These are phyloP conservation scores for Fringilla coelebs DNA, from an alignment of 2,797 vertebrate species.

Conservation along the genomic window DNA sequence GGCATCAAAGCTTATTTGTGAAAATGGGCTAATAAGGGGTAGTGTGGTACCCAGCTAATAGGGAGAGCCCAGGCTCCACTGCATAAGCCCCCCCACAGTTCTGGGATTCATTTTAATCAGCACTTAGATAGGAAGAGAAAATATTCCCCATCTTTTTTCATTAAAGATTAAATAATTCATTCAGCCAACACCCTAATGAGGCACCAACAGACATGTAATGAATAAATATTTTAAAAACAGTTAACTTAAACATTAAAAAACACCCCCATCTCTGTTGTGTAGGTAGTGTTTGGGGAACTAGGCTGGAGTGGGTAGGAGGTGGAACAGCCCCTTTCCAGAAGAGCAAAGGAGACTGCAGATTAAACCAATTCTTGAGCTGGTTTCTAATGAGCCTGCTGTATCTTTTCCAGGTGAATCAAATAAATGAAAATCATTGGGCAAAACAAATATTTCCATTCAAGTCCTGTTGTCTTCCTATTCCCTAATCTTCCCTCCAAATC, in stretches of 20 bases:
- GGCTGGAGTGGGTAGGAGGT: neutral
- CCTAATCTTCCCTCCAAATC: neutral
- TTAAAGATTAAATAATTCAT: neutral
- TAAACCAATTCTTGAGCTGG: neutral
- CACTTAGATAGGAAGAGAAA: neutral
- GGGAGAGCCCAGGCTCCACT: neutral
- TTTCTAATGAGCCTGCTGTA: neutral
- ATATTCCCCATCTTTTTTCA: neutral
- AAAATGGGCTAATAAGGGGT: neutral
- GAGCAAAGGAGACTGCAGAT: neutral
- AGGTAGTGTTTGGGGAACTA: neutral
- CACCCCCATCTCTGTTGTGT: neutral
- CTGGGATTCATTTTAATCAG: neutral
- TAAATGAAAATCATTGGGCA: neutral
- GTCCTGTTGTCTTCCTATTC: neutral
- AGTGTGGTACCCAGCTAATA: neutral
- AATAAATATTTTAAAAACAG: neutral
- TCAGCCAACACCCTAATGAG: neutral
- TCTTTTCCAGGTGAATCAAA: neutral
- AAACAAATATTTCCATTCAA: neutral
- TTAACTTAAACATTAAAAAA: neutral
- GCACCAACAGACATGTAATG: neutral
- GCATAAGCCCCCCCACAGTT: neutral
- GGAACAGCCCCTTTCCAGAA: neutral
- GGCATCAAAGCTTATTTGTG: neutral